Percentiles rank a stretch among this genome's conserved stretches.
Conservation (phyloP, 2,888 invertebrate species). For the Gasteruption jaculator region DNA sequence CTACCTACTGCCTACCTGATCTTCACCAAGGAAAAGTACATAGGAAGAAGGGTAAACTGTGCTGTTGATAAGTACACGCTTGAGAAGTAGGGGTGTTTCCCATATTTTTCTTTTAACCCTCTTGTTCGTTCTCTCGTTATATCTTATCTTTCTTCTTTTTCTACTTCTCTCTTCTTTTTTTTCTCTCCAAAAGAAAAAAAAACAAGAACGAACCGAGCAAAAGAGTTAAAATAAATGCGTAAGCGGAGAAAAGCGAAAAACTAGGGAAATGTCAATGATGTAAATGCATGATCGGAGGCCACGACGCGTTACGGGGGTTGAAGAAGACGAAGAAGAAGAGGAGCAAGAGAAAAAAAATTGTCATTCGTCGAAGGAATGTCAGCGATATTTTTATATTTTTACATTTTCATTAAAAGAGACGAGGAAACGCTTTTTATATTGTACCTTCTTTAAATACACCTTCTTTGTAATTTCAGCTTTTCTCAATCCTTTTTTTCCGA, state of each 20-base stretch:
- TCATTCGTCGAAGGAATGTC: no score
- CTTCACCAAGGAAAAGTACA: constrained; percentile 34
- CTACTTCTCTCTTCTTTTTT: constrained; percentile 1
- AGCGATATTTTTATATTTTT: no score
- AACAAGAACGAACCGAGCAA: constrained; percentile 14
- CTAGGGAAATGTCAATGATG: constrained; percentile 46
- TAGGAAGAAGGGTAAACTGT: constrained; percentile 25
- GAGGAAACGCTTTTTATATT: no score
- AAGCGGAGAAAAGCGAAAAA: constrained; percentile 4
- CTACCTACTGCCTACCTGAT: constrained; percentile 38
- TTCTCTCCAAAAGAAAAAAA: constrained; percentile 19
- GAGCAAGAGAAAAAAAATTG: no score
- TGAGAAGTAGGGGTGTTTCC: constrained; percentile 44
- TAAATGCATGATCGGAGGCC: constrained; percentile 38
- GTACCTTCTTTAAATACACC: no score
- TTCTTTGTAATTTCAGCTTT: no score
- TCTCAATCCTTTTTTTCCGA: no score
- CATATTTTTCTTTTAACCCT: constrained; percentile 13
- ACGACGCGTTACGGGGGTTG: no score
- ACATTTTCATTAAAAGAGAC: no score
- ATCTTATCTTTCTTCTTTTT: constrained; percentile 13
- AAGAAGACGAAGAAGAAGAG: no score
- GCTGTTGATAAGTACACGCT: constrained; percentile 47
- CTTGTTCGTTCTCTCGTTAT: constrained; percentile 11
- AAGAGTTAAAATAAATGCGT: not conserved